phyloP scores from a whole-genome alignment of 2,113 vertebrate species.

The Reinhardtius hippoglossoides region DNA sequence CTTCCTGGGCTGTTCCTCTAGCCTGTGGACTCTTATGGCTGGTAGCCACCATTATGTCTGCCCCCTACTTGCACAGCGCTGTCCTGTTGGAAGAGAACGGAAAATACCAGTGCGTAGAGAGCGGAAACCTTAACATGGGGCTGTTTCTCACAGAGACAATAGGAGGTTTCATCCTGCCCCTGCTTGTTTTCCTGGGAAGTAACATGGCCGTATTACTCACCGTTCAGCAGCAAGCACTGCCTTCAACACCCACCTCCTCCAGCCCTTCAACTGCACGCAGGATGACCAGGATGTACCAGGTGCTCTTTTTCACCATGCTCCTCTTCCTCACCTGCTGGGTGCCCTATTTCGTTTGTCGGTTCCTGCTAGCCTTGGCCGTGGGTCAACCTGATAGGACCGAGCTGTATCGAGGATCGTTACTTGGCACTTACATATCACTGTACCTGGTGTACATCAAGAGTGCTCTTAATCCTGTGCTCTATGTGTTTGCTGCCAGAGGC shows the following conservation, averaged over 20 bases:
- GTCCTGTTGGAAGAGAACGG: accelerated
- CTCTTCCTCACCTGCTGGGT: conserved; percentile 85
- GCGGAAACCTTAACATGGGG: accelerated
- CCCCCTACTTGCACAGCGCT: conserved; percentile 73
- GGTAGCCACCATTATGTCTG: conserved; percentile 63
- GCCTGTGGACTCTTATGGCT: conserved; percentile 76
- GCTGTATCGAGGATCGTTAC: accelerated
- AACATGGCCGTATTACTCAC: conserved; percentile 77
- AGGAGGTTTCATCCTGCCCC: conserved; percentile 79
- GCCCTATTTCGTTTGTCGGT: conserved; percentile 83
- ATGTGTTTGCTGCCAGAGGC: conserved; percentile 82
- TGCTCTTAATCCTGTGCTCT: conserved; percentile 82
- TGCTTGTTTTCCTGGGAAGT: conserved; percentile 81
- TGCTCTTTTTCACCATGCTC: conserved; percentile 83
- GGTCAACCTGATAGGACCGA: accelerated
- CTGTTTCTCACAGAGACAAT: conserved; percentile 77
- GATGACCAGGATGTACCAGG: conserved; percentile 77
- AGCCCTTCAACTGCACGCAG: conserved; percentile 47
- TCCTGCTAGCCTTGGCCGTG: conserved; percentile 56
- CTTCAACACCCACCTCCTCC: conserved; percentile 42
- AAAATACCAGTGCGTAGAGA: conserved; percentile 59
- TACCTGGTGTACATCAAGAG: conserved; percentile 83
- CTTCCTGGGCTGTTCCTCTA: conserved; percentile 79
- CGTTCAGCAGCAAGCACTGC: conserved; percentile 29
- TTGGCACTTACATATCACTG: conserved; percentile 67